Evolutionary conservation across 2,797 vertebrate genomes (phyloP), one percentile per base, ranked within the genome.

Genomic region (Molossus molossus): DNA sequence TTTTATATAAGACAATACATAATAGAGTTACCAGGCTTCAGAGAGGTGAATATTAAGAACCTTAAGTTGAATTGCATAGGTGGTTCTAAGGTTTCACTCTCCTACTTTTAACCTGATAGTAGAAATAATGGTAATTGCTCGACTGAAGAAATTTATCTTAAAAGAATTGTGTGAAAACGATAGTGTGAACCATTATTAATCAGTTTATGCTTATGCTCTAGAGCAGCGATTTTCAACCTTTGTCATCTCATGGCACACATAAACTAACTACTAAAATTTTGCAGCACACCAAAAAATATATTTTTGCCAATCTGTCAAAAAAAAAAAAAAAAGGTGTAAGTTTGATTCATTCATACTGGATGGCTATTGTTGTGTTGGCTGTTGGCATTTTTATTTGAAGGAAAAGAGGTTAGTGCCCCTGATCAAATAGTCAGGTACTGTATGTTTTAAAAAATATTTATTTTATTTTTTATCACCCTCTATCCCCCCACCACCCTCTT

Each of bases 91-190:
- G 10, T 80, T 79, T 93, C 76, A 58, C 33, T 73, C 27, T 94
- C 21, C 21, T 86, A 2, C 53, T 90, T 57, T 87, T 81, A 69
- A 84, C 33, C 18, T 81, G 72, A 45, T 80, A 69, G 73, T 80
- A 69, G 73, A 23, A 65, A 79, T 14, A 62, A 18, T 87, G 21
- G 18, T 94, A 69, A 81, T 73, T 80, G 48, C 29, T 50, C 12
- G 83, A 7, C 29, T 90, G 70, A 94, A 94, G 67, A 85, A 84
- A 85, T 85, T 60, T 89, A 45, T 89, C 62, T 83, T 92, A 80
- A 93, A 93, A 93, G 80, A 93, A 87, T 85, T 95, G 25, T 55
- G 12, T 93, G 80, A 69, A 23, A 72, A 72, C 55, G 4, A 48
- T 76, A 79, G 79, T 48, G 40, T 93, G 75, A 80, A 83, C 45